Evolutionary conservation across 2,113 vertebrate species (phyloP).

Genomic region (Perognathus longimembris): DNA sequence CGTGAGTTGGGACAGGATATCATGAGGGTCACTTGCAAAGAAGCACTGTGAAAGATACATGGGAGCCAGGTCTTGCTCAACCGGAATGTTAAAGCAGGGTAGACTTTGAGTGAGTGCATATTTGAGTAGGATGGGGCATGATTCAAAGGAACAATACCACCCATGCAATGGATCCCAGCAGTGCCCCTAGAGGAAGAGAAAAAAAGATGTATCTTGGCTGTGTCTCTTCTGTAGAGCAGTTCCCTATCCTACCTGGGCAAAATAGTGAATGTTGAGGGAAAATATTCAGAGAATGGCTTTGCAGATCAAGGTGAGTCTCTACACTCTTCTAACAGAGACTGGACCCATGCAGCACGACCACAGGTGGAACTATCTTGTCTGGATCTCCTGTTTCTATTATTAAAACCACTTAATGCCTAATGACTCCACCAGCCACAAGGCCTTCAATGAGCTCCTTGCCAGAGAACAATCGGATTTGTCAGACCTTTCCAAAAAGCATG

Average conservation of each 20-base stretch:
- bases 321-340: background rate
- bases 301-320: conserved; percentile 38
- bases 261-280: conserved; percentile 63
- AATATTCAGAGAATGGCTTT: conserved; percentile 65
- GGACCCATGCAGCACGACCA: conserved; percentile 69
- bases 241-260: conserved; percentile 61
- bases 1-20: background rate
- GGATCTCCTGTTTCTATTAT: conserved; percentile 77
- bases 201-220: background rate
- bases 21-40: background rate
- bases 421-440: conserved; percentile 75
- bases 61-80: background rate
- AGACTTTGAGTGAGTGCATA: background rate
- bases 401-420: conserved; percentile 85
- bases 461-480: conserved; percentile 80
- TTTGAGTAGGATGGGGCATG: background rate
- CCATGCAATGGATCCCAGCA: background rate
- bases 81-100: background rate
- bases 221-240: background rate
- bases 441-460: conserved; percentile 75
- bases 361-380: conserved; percentile 73
- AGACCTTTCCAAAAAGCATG: conserved; percentile 86
- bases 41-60: background rate
- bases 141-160: background rate
- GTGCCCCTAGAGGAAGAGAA: background rate